A percentile compares a stretch with the other conserved stretches of the same genome.
Conservation (phyloP, 2,888 invertebrate species). For the Frankliniella intonsa region DNA sequence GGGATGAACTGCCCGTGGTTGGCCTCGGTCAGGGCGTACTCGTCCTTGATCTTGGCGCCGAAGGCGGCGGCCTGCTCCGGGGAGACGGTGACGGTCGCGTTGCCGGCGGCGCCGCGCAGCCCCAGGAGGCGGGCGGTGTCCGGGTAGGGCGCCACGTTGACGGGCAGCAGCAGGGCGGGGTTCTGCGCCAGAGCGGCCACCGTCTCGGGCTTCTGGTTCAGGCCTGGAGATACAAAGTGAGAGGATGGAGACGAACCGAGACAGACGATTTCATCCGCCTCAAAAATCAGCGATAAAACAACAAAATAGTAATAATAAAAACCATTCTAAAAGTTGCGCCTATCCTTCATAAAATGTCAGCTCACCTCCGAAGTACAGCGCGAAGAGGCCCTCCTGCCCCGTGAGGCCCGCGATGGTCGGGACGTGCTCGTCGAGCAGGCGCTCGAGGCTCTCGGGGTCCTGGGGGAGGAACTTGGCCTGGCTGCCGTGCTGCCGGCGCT, state of each 20-base stretch:
- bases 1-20: background rate
- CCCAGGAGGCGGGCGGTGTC: background rate
- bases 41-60: background rate
- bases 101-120: background rate
- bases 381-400: background rate
- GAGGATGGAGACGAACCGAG: too few relatives aligned
- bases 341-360: too few relatives aligned
- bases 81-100: background rate
- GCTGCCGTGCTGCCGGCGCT: background rate
- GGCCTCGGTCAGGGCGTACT: background rate
- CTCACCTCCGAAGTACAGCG: background rate
- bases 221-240: background rate
- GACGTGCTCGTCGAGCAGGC: background rate
- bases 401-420: constrained; percentile 16
- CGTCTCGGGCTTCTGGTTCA: background rate
- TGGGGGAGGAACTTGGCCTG: background rate
- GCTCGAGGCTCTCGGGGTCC: background rate
- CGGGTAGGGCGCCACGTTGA: background rate
- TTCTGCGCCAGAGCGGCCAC: background rate
- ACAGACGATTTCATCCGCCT: too few relatives aligned
- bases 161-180: background rate
- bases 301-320: too few relatives aligned
- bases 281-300: too few relatives aligned
- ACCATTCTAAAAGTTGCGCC: too few relatives aligned
- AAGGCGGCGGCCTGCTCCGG: background rate